Base-by-base conservation (phyloP, 2,113 vertebrate genomes). In the Cranoglanis bouderius region DNA sequence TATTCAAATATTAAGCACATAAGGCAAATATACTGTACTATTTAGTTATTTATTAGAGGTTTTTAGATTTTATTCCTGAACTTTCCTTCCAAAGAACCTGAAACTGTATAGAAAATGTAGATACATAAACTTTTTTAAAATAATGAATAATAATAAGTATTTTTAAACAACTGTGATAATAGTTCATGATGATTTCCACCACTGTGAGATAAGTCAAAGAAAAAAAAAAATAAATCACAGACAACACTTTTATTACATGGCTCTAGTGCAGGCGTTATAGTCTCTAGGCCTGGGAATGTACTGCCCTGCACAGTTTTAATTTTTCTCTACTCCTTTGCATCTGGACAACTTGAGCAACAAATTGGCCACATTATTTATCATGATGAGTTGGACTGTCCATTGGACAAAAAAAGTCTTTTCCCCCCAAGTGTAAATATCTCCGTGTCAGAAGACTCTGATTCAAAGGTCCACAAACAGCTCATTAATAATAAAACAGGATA, bases 401-500 rank as follows among this genome's bases (percentile, higher is more conserved):
- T 82, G 49, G 49, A 53, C 13, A 43, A 57, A 4, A 16, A 57
- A 16, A 55, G 13, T 13, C 24, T 12, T 21, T 13, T 2, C 46
- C 6, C n/a, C 10, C n/a, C 2, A 24, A 59, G 19, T 82, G 32
- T 82, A 38, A 82, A 24, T 82, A 26, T 38, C 53, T 53, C 46
- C 2, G 40, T 26, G 46, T 81, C 49, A 81, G 38, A 55, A 57
- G 40, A 49, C 24, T n/a, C 43, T 2, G 16, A 53, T 18, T 80
- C 46, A 80, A 81, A n/a, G 14, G 10, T 40, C 35, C 40, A 26
- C 51, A 59, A 40, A 43, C 81, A 57, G 51, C 51, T 82, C 51
- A 29, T 83, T 61, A 83, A 61, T 61, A 83, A 83, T 83, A 16
- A 40, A 61, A 83, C 26, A 32, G 21, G 9, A 57, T 82, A 59